A percentile compares a stretch with the other conserved stretches of the same genome.
These are phyloP conservation scores for Hyposoter didymator DNA, from an alignment of 2,888 invertebrate species.

Conservation along the genomic window DNA sequence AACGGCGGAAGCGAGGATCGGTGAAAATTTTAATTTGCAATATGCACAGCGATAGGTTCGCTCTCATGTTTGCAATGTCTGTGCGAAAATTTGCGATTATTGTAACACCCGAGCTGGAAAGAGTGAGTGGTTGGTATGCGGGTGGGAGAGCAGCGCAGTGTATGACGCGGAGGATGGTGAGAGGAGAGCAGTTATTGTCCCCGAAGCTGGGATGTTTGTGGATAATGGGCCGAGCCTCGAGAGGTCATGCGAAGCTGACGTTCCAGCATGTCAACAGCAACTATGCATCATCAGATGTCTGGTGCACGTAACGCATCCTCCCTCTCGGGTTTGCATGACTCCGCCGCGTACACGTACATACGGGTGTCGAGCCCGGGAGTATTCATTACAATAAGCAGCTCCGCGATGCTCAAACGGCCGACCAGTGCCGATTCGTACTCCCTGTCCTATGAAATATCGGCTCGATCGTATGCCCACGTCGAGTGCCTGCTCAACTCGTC, in stretches of 20 bases:
- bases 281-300: conserved; percentile 84
- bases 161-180: conserved; percentile 32
- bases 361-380: conserved; percentile 61
- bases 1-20: background rate
- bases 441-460: conserved; percentile 70
- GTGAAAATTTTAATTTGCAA: background rate
- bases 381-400: conserved; percentile 75
- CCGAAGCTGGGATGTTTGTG: conserved; percentile 73
- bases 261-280: conserved; percentile 83
- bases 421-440: conserved; percentile 48
- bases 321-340: conserved; percentile 49
- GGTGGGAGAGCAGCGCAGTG: conserved; percentile 17
- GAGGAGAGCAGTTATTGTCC: conserved; percentile 79
- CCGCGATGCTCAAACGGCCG: conserved; percentile 71
- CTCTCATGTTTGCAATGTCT: background rate
- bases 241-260: conserved; percentile 83
- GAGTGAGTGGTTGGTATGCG: conserved; percentile 22
- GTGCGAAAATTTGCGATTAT: conserved; percentile 37
- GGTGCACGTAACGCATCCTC: conserved; percentile 77
- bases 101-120: conserved; percentile 23
- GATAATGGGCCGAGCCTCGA: conserved; percentile 79
- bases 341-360: conserved; percentile 56
- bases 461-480: conserved; percentile 48
- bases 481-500: conserved; percentile 37
- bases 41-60: background rate